Evolutionary conservation across 2,888 invertebrate species (phyloP), one percentile per base, ranked within the genome.

Genomic region (Eucera pruinosa): DNA sequence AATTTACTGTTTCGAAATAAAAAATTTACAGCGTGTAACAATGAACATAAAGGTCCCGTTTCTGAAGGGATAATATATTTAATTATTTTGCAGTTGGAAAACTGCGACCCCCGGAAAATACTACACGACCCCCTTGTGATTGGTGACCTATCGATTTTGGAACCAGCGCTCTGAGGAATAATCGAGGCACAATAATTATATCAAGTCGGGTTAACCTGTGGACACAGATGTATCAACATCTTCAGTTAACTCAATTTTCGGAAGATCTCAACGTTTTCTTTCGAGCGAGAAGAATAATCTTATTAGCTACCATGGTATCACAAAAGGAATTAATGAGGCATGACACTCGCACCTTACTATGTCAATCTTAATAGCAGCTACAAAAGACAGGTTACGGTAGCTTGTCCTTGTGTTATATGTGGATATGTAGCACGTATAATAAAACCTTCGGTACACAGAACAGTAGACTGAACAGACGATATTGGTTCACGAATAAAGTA

Each of bases 341-440:
- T 60, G 43, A n/a, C n/a, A n/a, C n/a, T n/a, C 6, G 25, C 18
- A 13, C 36, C 48, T 9, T 11, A 36, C 58, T 45, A 27, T 20
- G 67, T 52, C 61, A 62, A 43, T 73, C 62, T 68, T 73, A 73
- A 69, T 50, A 68, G 33, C 30, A 15, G 45, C 39, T 48, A 45
- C 20, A 20, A 57, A 36, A 45, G 57, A 39, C 57, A 52, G 57
- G 62, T 58, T 50, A 73, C 48, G 39, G 39, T 39, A 39, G n/a
- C 4, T 18, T 2, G 52, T 58, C 39, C 57, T 50, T 41, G 45
- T 36, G 57, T 30, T 18, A 18, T 27, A 54, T 25, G 33, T 47
- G 23, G 20, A 43, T 27, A 25, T 15, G 45, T 13, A 9, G 6
- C 2, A 6, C 15, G 23, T 13, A 52, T 7, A 65, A 75, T 61